Evolutionary conservation across 1,140 invertebrate species (phyloP), one percentile per base, ranked within the genome.

Genomic region (Euura saliciscinereae): DNA sequence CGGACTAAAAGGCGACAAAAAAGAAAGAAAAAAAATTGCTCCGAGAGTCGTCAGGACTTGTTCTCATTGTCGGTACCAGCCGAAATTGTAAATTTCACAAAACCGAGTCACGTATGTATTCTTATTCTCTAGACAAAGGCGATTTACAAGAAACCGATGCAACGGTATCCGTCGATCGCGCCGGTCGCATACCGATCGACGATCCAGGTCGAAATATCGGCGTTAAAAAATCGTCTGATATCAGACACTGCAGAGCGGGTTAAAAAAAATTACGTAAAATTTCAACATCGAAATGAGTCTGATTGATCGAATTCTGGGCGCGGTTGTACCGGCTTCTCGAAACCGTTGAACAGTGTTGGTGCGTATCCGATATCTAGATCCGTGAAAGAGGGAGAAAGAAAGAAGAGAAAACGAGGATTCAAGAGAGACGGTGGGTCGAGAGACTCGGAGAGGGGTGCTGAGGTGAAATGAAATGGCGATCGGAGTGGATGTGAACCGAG

Each of bases 381-480:
- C 28, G 28, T 45, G 45, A 66, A 45, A 4, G 43, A 11, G 65
- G 66, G 70, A 73, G 73, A 70, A 74, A 66, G n/a, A 42, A 45
- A 70, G 64, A 28, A 78, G 67, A 45, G 77, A 77, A 71, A 80
- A 74, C 77, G 78, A 73, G 74, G 80, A 44, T 11, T 7, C 66
- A 8, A 42, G 66, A 67, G 28, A 77, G 80, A 84, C 78, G 78
- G 78, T 77, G 82, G 81, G 82, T 86, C 69, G 81, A 59, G 51
- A 80, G 3, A 59, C 8, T 8, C n/a, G 51, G 51, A 59, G 78
- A 59, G 28, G 67, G 71, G 79, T 79, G 77, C 76, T 69, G 72
- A 81, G 75, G 79, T 81, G 81, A 85, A 84, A 83, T 83, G 84
- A 79, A 82, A 70, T 76, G 68, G 70, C 77, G 69, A 78, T 81